Evolutionary conservation across 64 coral and sea anemone genomes (phyloP).

Genomic region (Astreopora myriophthalma): DNA sequence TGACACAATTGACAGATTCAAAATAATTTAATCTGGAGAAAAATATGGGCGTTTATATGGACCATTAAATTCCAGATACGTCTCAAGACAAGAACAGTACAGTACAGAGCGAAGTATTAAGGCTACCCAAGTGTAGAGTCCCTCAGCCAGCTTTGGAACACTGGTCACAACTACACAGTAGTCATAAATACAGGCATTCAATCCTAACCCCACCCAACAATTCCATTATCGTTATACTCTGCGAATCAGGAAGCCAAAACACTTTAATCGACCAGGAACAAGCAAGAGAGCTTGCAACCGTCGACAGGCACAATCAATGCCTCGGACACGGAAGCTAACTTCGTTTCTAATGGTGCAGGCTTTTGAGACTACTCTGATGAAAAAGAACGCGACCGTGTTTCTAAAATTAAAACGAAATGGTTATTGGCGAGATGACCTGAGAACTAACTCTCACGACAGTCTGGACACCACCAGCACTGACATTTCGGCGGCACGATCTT

Average conservation of each 20-base stretch:
- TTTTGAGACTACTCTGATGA: too few species aligned
- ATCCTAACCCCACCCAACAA: conserved; percentile 10
- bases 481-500: too few species aligned
- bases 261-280: not conserved
- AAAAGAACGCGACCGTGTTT: too few species aligned
- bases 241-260: not conserved
- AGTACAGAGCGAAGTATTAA: conserved; percentile 4
- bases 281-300: not conserved
- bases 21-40: conserved; percentile 77
- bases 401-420: too few species aligned
- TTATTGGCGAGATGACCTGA: too few species aligned
- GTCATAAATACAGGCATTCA: conserved; percentile 35
- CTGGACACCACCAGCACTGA: too few species aligned
- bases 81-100: conserved; percentile 23
- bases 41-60: conserved; percentile 61
- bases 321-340: too few species aligned
- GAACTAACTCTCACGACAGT: too few species aligned
- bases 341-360: too few species aligned
- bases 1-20: not conserved
- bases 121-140: conserved; percentile 32
- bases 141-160: conserved; percentile 51
- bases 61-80: conserved; percentile 46
- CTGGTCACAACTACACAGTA: conserved; percentile 51
- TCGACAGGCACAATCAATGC: not conserved
- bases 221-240: not conserved